These are phyloP conservation scores for Bathybates hornii DNA, from an alignment of 2,113 vertebrate genomes.

Conservation along the genomic window DNA sequence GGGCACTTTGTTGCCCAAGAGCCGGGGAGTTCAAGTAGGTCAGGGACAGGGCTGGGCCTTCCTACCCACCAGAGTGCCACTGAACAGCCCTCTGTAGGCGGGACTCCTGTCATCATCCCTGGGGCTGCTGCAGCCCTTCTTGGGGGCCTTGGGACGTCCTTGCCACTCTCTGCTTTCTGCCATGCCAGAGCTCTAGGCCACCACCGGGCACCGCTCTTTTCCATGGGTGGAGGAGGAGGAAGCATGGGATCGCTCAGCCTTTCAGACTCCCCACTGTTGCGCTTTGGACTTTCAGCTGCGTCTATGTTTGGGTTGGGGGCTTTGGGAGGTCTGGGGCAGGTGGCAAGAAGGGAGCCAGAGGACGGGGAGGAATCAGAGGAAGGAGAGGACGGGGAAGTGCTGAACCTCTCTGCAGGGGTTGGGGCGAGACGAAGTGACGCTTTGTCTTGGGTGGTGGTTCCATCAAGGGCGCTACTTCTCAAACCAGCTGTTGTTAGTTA, in stretches of 20 bases:
- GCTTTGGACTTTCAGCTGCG: constrained; percentile 81
- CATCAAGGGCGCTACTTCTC: constrained; percentile 81
- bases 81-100: constrained; percentile 68
- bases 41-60: constrained; percentile 35
- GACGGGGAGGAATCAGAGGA: constrained; percentile 50
- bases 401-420: constrained; percentile 79
- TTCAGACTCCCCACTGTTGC: constrained; percentile 79
- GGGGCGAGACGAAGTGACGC: constrained; percentile 23
- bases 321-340: constrained; percentile 40
- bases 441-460: constrained; percentile 88
- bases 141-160: constrained; percentile 65
- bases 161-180: constrained; percentile 73
- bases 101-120: constrained; percentile 79
- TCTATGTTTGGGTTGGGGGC: constrained; percentile 77
- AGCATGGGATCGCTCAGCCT: constrained; percentile 70
- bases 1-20: constrained; percentile 88
- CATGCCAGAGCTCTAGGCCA: constrained; percentile 71
- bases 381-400: constrained; percentile 65
- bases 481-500: constrained; percentile 85
- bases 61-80: neutral
- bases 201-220: constrained; percentile 36
- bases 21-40: constrained; percentile 62
- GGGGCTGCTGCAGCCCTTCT: constrained; percentile 78
- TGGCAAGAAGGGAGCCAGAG: constrained; percentile 17
- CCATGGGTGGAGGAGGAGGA: constrained; percentile 20